Evolutionary conservation across 1,140 invertebrate species (phyloP), one percentile per base, ranked within the genome.

Genomic region (Bombus difficillimus): DNA sequence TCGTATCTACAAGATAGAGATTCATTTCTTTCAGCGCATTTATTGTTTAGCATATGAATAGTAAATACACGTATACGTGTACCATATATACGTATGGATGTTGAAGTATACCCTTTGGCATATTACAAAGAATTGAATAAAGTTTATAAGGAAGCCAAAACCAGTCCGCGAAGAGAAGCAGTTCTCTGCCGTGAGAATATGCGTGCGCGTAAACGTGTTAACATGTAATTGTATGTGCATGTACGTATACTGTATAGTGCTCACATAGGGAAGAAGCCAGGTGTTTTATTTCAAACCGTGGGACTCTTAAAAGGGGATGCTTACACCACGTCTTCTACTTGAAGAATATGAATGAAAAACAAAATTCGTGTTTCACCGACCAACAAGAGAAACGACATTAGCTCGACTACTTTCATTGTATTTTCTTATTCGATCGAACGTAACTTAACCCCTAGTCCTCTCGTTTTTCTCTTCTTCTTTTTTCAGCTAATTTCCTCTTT

Each of bases 1-100:
- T 37, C 62, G 13, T 81, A 81, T 81, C 78, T 85, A 81, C 59
- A 81, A 94, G 93, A 94, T 94, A 94, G 91, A 91, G 93, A 94
- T 94, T 94, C 91, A 91, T 95, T 94, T 94, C 93, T 94, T 94
- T 93, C 91, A 91, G 86, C 89, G 89, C 92, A 92, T 92, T 93
- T 93, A 93, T 94, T 94, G 92, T 94, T 95, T 94, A 94, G 92
- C 94, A 94, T 94, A 94, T 94, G 94, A 95, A 95, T 94, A 89
- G 88, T 71, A 37, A 15, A 28, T 2, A 39, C 32, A 71, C 25
- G 34, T 68, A n/a, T 66, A 28, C n/a, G 32, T 53, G 2, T 43
- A 43, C 39, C 39, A 13, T 59, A 34, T 34, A 75, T 53, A 77
- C 71, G 76, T 62, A 88, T 77, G 86, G 83, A 86, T 88, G 86